A percentile compares a stretch with the other conserved stretches of the same genome.
phyloP scores from a whole-genome alignment of 2,888 invertebrate genomes.

The Halictus ligatus region DNA sequence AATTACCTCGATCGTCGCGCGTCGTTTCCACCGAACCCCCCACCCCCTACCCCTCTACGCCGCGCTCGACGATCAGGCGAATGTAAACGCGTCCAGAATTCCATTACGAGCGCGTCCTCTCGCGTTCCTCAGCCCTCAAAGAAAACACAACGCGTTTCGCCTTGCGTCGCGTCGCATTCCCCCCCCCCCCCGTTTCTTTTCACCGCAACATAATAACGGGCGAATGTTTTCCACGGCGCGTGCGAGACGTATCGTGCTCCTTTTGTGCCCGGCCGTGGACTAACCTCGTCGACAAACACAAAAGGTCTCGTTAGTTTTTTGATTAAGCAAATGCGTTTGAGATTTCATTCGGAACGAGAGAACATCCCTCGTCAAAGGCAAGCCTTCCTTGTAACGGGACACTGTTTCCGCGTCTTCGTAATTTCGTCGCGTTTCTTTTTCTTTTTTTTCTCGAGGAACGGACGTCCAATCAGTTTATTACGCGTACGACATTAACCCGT shows the following conservation, averaged over 20 bases:
- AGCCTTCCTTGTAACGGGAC: background rate
- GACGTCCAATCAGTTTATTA: background rate
- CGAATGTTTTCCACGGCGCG: background rate
- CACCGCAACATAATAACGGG: background rate
- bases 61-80: background rate
- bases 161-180: background rate
- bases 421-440: background rate
- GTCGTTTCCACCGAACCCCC: background rate
- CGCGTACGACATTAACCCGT: background rate
- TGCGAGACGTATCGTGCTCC: background rate
- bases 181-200: background rate
- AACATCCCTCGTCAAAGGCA: background rate
- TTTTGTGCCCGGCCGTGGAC: background rate
- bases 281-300: background rate
- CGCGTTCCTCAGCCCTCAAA: background rate
- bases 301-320: constrained; percentile 5
- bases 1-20: constrained; percentile 52
- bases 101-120: background rate
- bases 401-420: background rate
- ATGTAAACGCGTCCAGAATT: constrained; percentile 11
- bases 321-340: constrained; percentile 8
- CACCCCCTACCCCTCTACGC: too few species aligned
- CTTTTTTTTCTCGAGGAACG: background rate
- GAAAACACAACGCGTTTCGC: background rate
- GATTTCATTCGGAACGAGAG: constrained; percentile 1